Percentiles rank a stretch among this genome's conserved stretches.
phyloP scores from a whole-genome alignment of 1,140 invertebrate species.

The Achroia grisella region DNA sequence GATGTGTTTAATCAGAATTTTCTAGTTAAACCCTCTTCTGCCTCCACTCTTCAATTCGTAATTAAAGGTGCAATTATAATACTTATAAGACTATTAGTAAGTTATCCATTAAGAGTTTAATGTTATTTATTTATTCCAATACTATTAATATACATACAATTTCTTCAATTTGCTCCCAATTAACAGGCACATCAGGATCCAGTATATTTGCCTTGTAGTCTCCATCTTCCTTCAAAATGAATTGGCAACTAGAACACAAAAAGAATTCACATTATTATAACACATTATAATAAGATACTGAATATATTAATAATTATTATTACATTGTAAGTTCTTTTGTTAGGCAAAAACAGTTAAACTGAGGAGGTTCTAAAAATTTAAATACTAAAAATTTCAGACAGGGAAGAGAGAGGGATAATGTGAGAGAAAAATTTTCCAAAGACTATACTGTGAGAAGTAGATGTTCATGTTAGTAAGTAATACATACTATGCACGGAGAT shows the following conservation, averaged over 20 bases:
- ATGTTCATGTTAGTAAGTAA: neutral
- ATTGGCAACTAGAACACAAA: slow-evolving; percentile 89
- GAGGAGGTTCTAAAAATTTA: no score
- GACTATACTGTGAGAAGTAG: neutral
- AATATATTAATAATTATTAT: neutral
- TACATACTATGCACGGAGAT: slow-evolving; percentile 92
- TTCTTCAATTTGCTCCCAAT: slow-evolving; percentile 94
- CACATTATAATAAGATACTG: neutral
- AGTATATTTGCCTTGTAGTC: slow-evolving; percentile 85
- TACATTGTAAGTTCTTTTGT: neutral
- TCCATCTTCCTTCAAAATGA: slow-evolving; percentile 87
- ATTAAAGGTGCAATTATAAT: no score
- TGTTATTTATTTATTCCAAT: no score
- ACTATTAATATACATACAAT: slow-evolving; percentile 79
- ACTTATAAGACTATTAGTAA: no score
- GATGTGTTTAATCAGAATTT: no score
- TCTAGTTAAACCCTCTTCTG: no score
- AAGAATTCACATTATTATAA: slow-evolving; percentile 7
- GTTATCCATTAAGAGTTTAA: no score
- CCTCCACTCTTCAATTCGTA: no score
- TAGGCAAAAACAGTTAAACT: no score
- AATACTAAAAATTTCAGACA: no score
- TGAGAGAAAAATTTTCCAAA: neutral
- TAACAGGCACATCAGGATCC: slow-evolving; percentile 91
- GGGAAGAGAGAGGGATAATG: no score